Percentiles rank a stretch among this genome's conserved stretches.
Evolutionary conservation across 2,797 vertebrate genomes (phyloP).

Genomic region (Sardinella longiceps): DNA sequence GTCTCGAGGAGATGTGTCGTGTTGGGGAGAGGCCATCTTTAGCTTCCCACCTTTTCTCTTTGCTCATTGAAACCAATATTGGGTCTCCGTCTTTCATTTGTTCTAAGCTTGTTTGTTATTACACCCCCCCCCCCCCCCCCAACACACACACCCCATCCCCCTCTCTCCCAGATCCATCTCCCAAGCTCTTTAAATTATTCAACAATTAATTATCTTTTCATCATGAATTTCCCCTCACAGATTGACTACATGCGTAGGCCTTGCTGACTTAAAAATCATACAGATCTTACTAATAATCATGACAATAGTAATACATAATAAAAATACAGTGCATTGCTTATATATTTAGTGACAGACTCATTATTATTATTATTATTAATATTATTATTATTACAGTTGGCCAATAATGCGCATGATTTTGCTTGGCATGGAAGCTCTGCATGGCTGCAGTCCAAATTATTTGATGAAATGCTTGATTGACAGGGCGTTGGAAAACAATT

Average conservation of each 20-base stretch:
- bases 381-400: too few species aligned
- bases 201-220: neutral
- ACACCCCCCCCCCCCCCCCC: neutral
- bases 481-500: neutral
- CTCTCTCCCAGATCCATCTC: constrained; percentile 18
- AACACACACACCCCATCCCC: too few species aligned
- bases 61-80: constrained; percentile 37
- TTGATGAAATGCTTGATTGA: constrained; percentile 19
- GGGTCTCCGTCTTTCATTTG: neutral
- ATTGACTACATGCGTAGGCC: neutral
- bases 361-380: too few species aligned
- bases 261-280: neutral
- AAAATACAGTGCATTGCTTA: neutral
- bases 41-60: neutral
- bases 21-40: constrained; percentile 30
- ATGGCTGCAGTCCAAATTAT: neutral
- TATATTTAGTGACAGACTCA: too few species aligned
- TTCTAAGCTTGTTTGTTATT: constrained; percentile 24
- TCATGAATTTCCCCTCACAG: neutral
- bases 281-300: neutral
- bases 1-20: constrained; percentile 52
- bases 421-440: neutral
- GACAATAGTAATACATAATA: neutral
- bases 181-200: constrained; percentile 22
- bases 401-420: neutral